Percentiles rank a stretch among this genome's conserved stretches.
phyloP scores from a whole-genome alignment of 2,888 invertebrate species.

The Rhopalosiphum nymphaeae region DNA sequence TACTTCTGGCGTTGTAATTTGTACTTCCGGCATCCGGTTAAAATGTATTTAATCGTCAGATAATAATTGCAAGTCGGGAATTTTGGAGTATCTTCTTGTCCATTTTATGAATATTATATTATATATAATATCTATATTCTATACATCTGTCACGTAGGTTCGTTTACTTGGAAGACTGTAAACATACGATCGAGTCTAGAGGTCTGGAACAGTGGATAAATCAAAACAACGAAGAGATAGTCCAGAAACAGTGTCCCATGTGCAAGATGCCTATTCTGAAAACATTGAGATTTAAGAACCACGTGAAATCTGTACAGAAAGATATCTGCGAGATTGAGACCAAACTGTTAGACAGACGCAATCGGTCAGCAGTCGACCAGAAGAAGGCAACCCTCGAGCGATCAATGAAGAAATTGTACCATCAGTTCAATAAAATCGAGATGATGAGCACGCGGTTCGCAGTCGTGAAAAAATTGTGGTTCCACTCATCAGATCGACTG shows the following conservation, averaged over 20 bases:
- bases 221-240: slow-evolving; percentile 68
- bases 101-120: no score
- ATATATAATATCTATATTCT: neutral
- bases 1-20: no score
- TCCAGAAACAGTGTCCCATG: slow-evolving; percentile 73
- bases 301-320: slow-evolving; percentile 70
- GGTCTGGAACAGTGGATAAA: slow-evolving; percentile 70
- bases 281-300: slow-evolving; percentile 75
- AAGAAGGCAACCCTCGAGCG: neutral
- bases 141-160: neutral
- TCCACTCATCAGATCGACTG: neutral
- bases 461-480: neutral
- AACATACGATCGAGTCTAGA: slow-evolving; percentile 60
- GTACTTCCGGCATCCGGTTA: no score
- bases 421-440: neutral
- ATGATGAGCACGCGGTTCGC: neutral
- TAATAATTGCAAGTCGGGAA: no score
- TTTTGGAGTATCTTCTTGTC: no score
- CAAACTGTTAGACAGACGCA: neutral
- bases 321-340: neutral
- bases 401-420: neutral
- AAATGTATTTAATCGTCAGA: no score
- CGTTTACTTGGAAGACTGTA: neutral
- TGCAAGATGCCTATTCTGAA: slow-evolving; percentile 76
- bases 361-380: neutral